A percentile compares a stretch with the other conserved stretches of the same genome.
Conservation (phyloP, 1,140 invertebrate species). For the Drosophila obscura region DNA sequence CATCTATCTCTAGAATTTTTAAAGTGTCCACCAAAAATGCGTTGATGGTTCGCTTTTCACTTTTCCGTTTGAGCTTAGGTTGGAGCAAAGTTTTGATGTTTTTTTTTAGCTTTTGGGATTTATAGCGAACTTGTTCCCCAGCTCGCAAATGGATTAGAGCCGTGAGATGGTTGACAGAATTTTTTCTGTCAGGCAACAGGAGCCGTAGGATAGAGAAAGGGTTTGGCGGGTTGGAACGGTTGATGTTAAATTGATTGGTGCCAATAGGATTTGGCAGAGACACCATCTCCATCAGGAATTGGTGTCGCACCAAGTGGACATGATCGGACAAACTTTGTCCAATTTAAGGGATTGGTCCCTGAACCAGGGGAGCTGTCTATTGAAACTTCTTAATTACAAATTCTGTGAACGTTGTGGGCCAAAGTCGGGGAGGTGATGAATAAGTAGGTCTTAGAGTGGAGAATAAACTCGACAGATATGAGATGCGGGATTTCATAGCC, state of each 20-base stretch:
- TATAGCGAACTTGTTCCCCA: constrained; percentile 38
- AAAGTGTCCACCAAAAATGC: constrained; percentile 38
- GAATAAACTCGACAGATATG: too few species aligned
- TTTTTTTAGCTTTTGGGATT: constrained; percentile 54
- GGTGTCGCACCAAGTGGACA: neutral
- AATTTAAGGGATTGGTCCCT: neutral
- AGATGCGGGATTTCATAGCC: too few species aligned
- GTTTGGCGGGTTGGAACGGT: constrained; percentile 5
- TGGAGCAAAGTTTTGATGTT: neutral
- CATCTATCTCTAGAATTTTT: constrained; percentile 42
- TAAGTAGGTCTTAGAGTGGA: too few species aligned
- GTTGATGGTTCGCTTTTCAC: neutral
- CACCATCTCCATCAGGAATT: constrained; percentile 21
- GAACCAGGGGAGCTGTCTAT: too few species aligned
- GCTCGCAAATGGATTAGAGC: constrained; percentile 63
- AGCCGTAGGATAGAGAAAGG: neutral
- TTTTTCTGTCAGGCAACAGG: constrained; percentile 7
- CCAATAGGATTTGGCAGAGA: constrained; percentile 36
- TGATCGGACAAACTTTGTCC: neutral
- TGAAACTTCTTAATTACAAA: too few species aligned
- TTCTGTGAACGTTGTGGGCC: too few species aligned
- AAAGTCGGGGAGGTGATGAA: too few species aligned
- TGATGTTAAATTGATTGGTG: constrained; percentile 48
- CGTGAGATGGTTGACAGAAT: constrained; percentile 52
- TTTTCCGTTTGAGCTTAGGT: constrained; percentile 12